Percentiles rank a stretch among this genome's conserved stretches.
These are phyloP conservation scores for Seladonia tumulorum DNA, from an alignment of 2,888 invertebrate genomes.

Conservation along the genomic window DNA sequence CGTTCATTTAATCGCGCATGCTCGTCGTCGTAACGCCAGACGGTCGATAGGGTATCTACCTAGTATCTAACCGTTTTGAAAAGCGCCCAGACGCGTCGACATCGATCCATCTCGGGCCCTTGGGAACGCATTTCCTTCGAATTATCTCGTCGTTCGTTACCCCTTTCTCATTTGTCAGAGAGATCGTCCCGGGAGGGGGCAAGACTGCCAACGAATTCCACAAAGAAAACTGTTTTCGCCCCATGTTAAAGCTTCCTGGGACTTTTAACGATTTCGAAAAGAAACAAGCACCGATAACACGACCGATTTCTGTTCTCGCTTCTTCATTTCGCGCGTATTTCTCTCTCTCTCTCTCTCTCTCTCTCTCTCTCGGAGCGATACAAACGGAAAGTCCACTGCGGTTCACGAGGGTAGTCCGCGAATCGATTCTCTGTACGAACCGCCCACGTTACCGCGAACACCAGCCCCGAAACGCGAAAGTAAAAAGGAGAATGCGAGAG, in stretches of 20 bases:
- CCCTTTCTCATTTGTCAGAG: neutral
- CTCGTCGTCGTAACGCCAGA: neutral
- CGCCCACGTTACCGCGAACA: neutral
- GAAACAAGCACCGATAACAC: neutral
- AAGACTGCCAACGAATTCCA: neutral
- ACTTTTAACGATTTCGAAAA: neutral
- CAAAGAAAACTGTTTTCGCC: neutral
- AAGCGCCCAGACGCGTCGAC: conserved; percentile 25
- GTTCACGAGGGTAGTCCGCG: conserved; percentile 2
- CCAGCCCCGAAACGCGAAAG: neutral
- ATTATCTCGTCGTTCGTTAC: neutral
- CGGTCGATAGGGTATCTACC: conserved; percentile 40
- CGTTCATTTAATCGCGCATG: conserved; percentile 34
- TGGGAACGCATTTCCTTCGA: neutral
- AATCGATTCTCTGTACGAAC: neutral
- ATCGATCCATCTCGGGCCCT: conserved; percentile 34
- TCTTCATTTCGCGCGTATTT: neutral
- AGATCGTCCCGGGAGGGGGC: neutral
- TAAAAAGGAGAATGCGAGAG: neutral
- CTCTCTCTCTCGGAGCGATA: neutral
- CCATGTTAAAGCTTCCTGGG: neutral
- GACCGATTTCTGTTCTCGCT: neutral
- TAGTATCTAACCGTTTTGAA: conserved; percentile 22
- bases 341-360: neutral
- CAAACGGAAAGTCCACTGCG: neutral